Evolutionary conservation across 2,888 invertebrate species (phyloP), one percentile per base, ranked within the genome.

Genomic region (Hetaerina titia): DNA sequence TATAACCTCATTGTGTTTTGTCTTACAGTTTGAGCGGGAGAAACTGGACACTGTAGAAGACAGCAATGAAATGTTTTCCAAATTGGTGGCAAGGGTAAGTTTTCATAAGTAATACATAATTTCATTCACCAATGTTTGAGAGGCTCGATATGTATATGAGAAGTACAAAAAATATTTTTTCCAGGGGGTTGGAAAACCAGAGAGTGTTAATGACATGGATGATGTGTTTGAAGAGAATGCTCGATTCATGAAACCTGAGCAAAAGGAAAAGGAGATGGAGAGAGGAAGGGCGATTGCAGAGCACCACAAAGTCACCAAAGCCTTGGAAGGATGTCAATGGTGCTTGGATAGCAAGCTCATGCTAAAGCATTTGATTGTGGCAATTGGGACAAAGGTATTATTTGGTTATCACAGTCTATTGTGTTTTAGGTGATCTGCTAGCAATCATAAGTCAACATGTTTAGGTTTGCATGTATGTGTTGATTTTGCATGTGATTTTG

Each of bases 191-290:
- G 95, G 95, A 56, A 95, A 90, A 95, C 95, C 95, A 25, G 95
- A 95, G 94, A 92, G 96, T 95, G 96, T 97, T 81, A 97, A 97
- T 96, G 98, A 99, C 96, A 97, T 99, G 96, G 99, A 99, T 96
- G 99, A 99, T 96, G 97, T 98, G 96, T 99, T 99, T 96, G 97
- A 98, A 63, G 98, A 98, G 96, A 98, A 98, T 96, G 98, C 98
- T 95, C 97, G 98, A 63, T 97, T 97, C 95, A 98, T 97, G 95
- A 97, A 97, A 96, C 97, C 97, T 60, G 97, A 97, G 94, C 97
- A 97, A 63, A 98, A 98, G 96, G 97, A 97, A n/a, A 97, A 97
- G 95, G 97, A 97, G 95, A 97, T 97, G 95, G 98, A 98, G 96
- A 97, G 97, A 95, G 97, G 97, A 64, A 97, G 97, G 96, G 98